Evolutionary conservation across 2,888 invertebrate genomes (phyloP).

Genomic region (Pammene aurita): DNA sequence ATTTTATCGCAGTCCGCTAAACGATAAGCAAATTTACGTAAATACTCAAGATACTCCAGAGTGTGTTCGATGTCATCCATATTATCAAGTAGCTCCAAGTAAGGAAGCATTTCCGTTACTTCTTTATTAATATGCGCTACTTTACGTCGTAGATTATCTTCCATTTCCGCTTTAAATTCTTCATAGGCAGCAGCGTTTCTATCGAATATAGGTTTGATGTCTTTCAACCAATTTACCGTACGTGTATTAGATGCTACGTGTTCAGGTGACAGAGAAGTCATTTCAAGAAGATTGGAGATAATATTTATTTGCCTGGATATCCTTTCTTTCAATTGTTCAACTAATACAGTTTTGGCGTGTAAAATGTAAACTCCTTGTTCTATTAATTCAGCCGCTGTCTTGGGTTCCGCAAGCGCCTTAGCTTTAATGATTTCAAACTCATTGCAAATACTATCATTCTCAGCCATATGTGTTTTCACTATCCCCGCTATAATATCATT

Average conservation of each 20-base stretch:
- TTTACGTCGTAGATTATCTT: constrained; percentile 88
- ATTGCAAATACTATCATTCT: constrained; percentile 86
- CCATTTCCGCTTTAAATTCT: constrained; percentile 91
- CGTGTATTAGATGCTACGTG: constrained; percentile 91
- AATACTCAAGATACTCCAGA: constrained; percentile 89
- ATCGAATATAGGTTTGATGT: constrained; percentile 92
- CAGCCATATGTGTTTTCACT: constrained; percentile 84
- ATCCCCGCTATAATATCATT: constrained; percentile 85
- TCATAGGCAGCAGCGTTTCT: constrained; percentile 91
- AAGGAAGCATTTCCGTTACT: constrained; percentile 88
- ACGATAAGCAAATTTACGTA: constrained; percentile 89
- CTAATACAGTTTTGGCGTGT: constrained; percentile 88
- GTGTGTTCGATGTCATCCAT: constrained; percentile 92
- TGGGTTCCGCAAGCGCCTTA: constrained; percentile 88
- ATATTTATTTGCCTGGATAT: constrained; percentile 87
- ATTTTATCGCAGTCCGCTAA: constrained; percentile 89
- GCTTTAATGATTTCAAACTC: constrained; percentile 88
- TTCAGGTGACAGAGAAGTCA: constrained; percentile 87
- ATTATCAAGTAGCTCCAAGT: constrained; percentile 89
- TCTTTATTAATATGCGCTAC: constrained; percentile 88
- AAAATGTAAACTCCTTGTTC: constrained; percentile 92
- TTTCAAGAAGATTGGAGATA: constrained; percentile 88
- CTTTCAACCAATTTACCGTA: constrained; percentile 92
- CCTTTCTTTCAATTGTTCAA: constrained; percentile 87
- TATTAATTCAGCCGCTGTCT: constrained; percentile 91